A percentile compares a stretch with the other conserved stretches of the same genome.
Conservation (phyloP, 2,888 invertebrate species). For the Octonoba sinensis region DNA sequence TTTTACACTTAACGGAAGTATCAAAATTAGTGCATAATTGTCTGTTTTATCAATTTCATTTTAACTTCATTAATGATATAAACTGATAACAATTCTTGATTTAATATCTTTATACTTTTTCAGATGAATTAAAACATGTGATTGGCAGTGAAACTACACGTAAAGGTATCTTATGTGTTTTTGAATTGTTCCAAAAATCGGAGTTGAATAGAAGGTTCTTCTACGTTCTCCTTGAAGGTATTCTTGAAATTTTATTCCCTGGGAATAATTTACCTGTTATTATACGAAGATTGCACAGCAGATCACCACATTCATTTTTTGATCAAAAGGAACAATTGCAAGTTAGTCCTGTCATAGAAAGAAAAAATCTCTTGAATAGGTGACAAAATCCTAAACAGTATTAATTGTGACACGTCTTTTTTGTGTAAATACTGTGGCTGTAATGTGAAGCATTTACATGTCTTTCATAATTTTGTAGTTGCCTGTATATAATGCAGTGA, state of each 20-base stretch:
- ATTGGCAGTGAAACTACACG: conserved; percentile 90
- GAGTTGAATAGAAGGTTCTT: conserved; percentile 86
- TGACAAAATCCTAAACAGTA: conserved; percentile 61
- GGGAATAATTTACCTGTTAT: conserved; percentile 81
- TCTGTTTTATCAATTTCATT: no score
- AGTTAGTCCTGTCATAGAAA: conserved; percentile 49
- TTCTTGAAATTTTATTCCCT: conserved; percentile 83
- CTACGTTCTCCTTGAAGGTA: conserved; percentile 87
- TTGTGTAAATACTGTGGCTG: no score
- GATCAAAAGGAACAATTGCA: conserved; percentile 36
- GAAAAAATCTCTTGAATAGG: conserved; percentile 44
- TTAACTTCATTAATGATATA: no score
- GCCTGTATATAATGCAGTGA: no score
- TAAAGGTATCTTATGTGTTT: conserved; percentile 84
- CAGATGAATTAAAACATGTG: conserved; percentile 89
- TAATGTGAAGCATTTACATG: no score
- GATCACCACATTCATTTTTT: conserved; percentile 66
- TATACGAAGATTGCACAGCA: conserved; percentile 81
- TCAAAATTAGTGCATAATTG: no score
- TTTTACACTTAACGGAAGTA: no score
- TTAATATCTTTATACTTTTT: conserved; percentile 66
- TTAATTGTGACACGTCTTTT: conserved; percentile 21
- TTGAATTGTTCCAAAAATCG: conserved; percentile 89
- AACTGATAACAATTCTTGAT: no score
- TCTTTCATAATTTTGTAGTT: no score